phyloP scores from a whole-genome alignment of 2,888 invertebrate genomes.

The Temnothorax rugatulus region DNA sequence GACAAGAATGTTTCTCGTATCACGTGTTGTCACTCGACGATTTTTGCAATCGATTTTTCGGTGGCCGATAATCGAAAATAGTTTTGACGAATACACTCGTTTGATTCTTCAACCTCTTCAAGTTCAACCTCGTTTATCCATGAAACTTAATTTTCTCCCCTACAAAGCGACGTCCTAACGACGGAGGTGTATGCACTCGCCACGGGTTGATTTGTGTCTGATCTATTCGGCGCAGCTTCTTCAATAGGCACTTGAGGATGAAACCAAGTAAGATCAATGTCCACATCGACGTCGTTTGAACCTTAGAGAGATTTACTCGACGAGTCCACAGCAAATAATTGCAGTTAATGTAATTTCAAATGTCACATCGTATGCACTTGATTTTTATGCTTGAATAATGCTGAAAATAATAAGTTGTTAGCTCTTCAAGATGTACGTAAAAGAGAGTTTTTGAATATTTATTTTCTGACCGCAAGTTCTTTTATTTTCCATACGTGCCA shows the following conservation, averaged over 20 bases:
- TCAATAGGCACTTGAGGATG: conserved; percentile 74
- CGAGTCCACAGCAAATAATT: neutral
- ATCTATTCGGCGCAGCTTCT: conserved; percentile 66
- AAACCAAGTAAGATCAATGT: conserved; percentile 75
- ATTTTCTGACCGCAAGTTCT: neutral
- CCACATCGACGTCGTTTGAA: conserved; percentile 74
- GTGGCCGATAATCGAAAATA: neutral
- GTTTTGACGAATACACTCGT: neutral
- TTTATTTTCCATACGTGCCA: no score
- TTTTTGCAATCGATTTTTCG: neutral
- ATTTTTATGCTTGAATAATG: neutral
- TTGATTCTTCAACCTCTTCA: neutral
- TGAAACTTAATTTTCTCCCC: conserved; percentile 65
- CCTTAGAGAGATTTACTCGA: conserved; percentile 62
- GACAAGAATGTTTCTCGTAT: neutral
- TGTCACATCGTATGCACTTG: neutral
- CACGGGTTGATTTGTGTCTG: neutral
- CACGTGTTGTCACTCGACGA: neutral
- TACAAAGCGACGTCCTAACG: conserved; percentile 49
- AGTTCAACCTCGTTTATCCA: conserved; percentile 57
- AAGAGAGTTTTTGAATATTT: neutral
- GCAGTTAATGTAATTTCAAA: neutral
- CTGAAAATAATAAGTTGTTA: neutral
- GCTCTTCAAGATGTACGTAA: neutral
- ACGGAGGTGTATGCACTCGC: conserved; percentile 23